phyloP scores from a whole-genome alignment of 2,888 invertebrate species.

The Drosophila mettleri region DNA sequence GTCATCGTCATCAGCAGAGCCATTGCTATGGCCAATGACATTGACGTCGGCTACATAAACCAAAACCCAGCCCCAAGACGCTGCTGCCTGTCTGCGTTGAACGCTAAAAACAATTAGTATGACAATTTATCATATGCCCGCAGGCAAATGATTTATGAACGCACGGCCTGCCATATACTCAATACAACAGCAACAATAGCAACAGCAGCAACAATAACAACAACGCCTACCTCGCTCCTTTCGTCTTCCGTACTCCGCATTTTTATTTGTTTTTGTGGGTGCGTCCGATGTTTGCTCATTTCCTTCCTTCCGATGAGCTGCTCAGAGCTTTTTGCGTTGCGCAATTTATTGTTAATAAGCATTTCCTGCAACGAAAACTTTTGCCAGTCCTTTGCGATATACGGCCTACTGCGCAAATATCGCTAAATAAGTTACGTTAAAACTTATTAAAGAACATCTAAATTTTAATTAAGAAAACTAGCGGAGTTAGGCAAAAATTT shows the following conservation, averaged over 20 bases:
- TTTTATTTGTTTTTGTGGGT: conserved; percentile 70
- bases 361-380: conserved; percentile 68
- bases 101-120: conserved; percentile 82
- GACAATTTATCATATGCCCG: conserved; percentile 82
- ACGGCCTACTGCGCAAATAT: conserved; percentile 4
- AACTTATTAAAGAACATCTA: neutral
- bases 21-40: conserved; percentile 1
- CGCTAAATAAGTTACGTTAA: neutral
- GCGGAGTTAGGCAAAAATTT: neutral
- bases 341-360: conserved; percentile 78
- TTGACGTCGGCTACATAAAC: conserved; percentile 17
- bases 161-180: conserved; percentile 34
- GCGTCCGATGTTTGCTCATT: conserved; percentile 74
- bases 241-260: conserved; percentile 45
- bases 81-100: conserved; percentile 50
- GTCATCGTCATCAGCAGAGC: conserved; percentile 10
- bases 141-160: conserved; percentile 76
- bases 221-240: conserved; percentile 29
- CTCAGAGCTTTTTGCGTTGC: conserved; percentile 51
- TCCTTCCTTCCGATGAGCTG: conserved; percentile 67
- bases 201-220: conserved; percentile 32
- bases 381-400: conserved; percentile 24
- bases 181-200: conserved; percentile 33
- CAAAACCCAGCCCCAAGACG: conserved; percentile 20
- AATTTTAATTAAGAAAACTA: neutral